Conservation (phyloP, 2,113 vertebrate genomes). For the Struthidea cinerea region DNA sequence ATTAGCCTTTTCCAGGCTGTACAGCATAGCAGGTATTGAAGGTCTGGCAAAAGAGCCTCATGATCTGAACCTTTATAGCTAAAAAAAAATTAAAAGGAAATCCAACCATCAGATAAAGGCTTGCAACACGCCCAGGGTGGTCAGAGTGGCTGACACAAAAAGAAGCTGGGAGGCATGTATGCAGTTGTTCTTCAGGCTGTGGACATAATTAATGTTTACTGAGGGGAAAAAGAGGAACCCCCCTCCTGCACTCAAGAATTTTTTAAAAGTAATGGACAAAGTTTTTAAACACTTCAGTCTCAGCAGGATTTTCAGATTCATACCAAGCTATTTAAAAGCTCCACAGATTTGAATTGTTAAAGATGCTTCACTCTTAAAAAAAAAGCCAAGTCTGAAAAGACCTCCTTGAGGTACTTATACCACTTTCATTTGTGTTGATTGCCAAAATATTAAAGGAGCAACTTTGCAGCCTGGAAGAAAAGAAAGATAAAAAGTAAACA, state of each 20-base stretch:
- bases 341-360: conserved; percentile 19
- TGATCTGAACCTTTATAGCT: background rate
- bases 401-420: background rate
- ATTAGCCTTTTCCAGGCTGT: background rate
- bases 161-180: background rate
- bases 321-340: background rate
- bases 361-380: background rate
- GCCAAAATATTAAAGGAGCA: background rate
- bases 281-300: background rate
- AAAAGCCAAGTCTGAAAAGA: background rate
- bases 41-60: background rate
- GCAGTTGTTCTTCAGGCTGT: background rate
- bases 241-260: background rate
- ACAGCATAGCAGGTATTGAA: background rate
- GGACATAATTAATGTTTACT: background rate
- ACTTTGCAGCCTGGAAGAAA: background rate
- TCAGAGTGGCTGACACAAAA: background rate
- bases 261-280: background rate
- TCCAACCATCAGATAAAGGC: background rate
- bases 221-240: background rate
- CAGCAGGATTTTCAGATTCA: background rate
- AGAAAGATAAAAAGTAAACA: background rate
- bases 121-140: background rate
- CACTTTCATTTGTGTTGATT: background rate
- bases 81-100: background rate